Evolutionary conservation across 1,140 invertebrate genomes (phyloP).

Genomic region (Phymorhynchus buccinoides): DNA sequence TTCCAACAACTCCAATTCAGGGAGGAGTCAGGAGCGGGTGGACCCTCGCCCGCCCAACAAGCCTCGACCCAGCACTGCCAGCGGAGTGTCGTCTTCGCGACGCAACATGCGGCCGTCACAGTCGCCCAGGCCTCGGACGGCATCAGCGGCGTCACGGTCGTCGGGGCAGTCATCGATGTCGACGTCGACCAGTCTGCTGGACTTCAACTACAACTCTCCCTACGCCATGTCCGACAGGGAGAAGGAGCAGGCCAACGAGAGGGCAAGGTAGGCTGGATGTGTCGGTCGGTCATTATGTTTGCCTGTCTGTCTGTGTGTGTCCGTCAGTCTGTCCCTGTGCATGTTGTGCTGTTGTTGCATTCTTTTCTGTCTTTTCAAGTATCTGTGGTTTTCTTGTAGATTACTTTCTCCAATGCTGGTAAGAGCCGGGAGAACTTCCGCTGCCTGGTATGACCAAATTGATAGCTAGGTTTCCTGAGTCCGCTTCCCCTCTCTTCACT

Average conservation of each 20-base stretch:
- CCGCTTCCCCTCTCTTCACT: too few relatives aligned
- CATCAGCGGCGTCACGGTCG: not conserved
- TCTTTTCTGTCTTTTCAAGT: not conserved
- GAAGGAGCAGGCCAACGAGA: slow-evolving; percentile 34
- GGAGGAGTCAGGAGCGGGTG: slow-evolving; percentile 18
- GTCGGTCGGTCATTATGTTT: not conserved
- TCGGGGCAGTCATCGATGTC: slow-evolving; percentile 19
- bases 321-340: not conserved
- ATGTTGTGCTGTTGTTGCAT: not conserved
- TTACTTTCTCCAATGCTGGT: too few relatives aligned
- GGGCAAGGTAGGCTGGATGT: slow-evolving; percentile 53
- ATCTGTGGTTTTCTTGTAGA: not conserved
- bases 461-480: too few relatives aligned
- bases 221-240: slow-evolving; percentile 60
- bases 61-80: slow-evolving; percentile 53
- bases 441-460: too few relatives aligned
- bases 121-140: slow-evolving; percentile 35
- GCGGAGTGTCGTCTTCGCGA: not conserved
- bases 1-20: not conserved
- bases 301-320: not conserved
- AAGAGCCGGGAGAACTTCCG: too few relatives aligned
- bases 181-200: slow-evolving; percentile 44
- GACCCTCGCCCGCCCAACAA: slow-evolving; percentile 59
- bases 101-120: slow-evolving; percentile 13
- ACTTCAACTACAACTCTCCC: slow-evolving; percentile 64